phyloP scores from a whole-genome alignment of 2,797 vertebrate genomes.

The Sebastes baramenuke region DNA sequence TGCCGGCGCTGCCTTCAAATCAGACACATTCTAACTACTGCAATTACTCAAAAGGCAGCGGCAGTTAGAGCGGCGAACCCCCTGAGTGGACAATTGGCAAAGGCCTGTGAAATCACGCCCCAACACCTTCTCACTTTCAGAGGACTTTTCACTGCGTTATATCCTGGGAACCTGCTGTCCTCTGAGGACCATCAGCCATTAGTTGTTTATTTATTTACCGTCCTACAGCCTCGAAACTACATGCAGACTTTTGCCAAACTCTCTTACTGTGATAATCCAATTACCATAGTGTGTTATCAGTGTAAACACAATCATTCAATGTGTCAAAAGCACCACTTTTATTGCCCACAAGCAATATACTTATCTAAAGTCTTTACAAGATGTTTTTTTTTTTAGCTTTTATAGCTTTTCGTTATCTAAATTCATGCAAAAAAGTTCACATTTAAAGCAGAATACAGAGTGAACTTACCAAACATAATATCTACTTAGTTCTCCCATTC shows the following conservation, averaged over 20 bases:
- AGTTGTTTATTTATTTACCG: background rate
- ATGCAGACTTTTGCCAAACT: background rate
- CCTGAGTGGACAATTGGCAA: conserved; percentile 55
- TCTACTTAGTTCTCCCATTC: background rate
- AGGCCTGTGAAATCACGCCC: conserved; percentile 49
- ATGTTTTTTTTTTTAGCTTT: background rate
- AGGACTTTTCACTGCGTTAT: conserved; percentile 29
- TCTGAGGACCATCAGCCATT: background rate
- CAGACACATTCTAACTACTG: conserved; percentile 48
- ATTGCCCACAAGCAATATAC: background rate
- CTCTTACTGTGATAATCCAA: background rate
- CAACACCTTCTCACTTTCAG: conserved; percentile 53
- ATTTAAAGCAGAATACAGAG: background rate
- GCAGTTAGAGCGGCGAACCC: conserved; percentile 5
- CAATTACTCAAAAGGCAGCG: conserved; percentile 39
- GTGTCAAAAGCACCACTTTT: conserved; percentile 4
- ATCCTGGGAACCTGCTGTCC: conserved; percentile 1
- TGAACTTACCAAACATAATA: background rate
- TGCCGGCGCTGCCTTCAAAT: conserved; percentile 46
- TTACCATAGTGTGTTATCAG: background rate
- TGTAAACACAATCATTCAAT: background rate
- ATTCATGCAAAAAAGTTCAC: background rate
- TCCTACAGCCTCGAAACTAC: background rate
- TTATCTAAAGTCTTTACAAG: conserved; percentile 8
- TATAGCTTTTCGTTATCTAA: background rate